Evolutionary conservation across 2,888 invertebrate genomes (phyloP), one percentile per base, ranked within the genome.

Genomic region (Euzophera pinguis): DNA sequence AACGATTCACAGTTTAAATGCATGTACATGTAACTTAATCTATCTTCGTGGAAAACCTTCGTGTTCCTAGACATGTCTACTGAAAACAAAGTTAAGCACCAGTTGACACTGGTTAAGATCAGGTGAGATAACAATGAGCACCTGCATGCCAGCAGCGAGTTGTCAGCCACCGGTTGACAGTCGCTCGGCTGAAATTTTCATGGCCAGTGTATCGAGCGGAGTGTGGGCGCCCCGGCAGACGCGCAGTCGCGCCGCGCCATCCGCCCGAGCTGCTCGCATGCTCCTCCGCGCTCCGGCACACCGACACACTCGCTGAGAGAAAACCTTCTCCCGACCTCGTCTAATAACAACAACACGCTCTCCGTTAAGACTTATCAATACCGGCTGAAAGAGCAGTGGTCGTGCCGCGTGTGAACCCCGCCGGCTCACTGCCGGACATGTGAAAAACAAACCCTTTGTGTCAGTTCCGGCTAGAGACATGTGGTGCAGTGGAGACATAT

Each of bases 131-230:
- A 22, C 22, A 22, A 22, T 22, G n/a, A n/a, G 59, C 64, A 35
- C 34, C 41, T 7, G 32, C 32, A 12, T 14, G 39, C 65, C 69
- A 79, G 78, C 79, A 84, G 81, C 83, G 81, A 81, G 78, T 82
- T 71, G 75, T 81, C 85, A 84, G 78, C 82, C 71, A 85, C 84
- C 79, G 81, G 83, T 85, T 89, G 89, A 88, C 89, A 89, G 86
- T 65, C 64, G 69, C 66, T 78, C 71, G 79, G 79, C 77, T 89
- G 84, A 89, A 89, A 84, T 73, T 89, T 90, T 90, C 89, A 90
- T 89, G 90, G 89, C 83, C 89, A 85, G 72, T 65, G 81, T 90
- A 90, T 90, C 81, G 89, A 86, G 83, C 86, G 84, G 65, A 62
- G 80, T 72, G 60, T 71, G 76, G 66, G 69, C 71, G 60, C 75